Base-by-base conservation (phyloP, 2,888 invertebrate genomes). In the Seira sanloemensis region DNA sequence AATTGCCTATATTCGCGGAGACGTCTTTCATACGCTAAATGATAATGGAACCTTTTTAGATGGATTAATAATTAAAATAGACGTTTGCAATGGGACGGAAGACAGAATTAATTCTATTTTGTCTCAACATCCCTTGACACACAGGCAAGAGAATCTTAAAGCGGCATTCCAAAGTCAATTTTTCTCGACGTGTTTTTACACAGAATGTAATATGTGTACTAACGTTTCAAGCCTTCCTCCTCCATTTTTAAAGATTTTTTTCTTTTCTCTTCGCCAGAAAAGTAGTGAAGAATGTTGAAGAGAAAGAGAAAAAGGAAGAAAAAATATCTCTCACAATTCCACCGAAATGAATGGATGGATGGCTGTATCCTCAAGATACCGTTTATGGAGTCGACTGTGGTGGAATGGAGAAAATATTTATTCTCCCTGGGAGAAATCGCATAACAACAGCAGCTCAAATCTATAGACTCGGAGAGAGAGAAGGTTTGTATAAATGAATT, bases 361-460 rank as follows among this genome's bases (percentile, higher is more conserved):
- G 75, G 46, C 18, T 46, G 69, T 75, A 82, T 72, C 71, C 81
- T 71, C 81, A 54, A 82, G 76, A 82, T 77, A 77, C 77, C 82
- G 27, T 82, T 82, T 76, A 82, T 71, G 69, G 72, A 18, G 27
- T 62, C 21, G 75, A 81, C 67, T 50, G 58, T 67, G 67, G 67
- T 54, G 66, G 71, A 21, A 58, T 25, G 50, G 76, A 77, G 82
- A 82, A 82, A 77, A 77, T 82, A 82, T 77, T 82, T 82, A n/a
- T 77, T 72, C 77, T 67, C 77, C 76, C 82, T 82, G 76, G 77
- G 77, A 82, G 81, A 82, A 82, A 82, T 82, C 76, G 65, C 69
- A 21, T 24, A 66, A 50, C 50, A 50, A 50, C 50, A 50, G 1
- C 5, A 50, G 50, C 50, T 50, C 50, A 1, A 50, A 12, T 50